Conservation (phyloP, 2,113 vertebrate genomes). For the Excalfactoria chinensis region DNA sequence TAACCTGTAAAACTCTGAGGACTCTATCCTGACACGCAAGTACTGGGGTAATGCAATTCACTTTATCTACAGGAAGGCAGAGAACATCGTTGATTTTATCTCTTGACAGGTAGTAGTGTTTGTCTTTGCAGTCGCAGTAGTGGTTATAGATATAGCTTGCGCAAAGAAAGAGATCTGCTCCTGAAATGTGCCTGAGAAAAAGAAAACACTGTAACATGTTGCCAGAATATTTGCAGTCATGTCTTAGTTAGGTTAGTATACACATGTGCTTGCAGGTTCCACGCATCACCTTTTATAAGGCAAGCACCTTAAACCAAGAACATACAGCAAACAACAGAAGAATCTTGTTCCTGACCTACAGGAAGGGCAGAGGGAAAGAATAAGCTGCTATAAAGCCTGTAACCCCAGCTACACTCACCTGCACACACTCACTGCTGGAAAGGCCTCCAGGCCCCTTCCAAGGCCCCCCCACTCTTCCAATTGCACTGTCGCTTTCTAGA, state of each 20-base stretch:
- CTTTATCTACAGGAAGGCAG: slow-evolving; percentile 88
- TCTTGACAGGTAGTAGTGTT: slow-evolving; percentile 94
- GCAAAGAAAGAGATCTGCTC: slow-evolving; percentile 94
- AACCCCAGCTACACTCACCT: not conserved
- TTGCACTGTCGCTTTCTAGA: not conserved
- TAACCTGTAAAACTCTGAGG: slow-evolving; percentile 93
- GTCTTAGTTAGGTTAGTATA: not conserved
- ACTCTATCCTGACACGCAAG: slow-evolving; percentile 95
- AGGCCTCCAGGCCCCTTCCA: not conserved
- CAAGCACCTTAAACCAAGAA: not conserved
- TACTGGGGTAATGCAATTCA: slow-evolving; percentile 80
- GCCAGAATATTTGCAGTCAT: not conserved
- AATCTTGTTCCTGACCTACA: not conserved
- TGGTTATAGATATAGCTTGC: slow-evolving; percentile 98
- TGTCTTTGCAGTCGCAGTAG: slow-evolving; percentile 97
- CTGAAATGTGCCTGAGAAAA: slow-evolving; percentile 85
- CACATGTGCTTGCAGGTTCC: rapidly evolving
- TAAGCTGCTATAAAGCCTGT: not conserved
- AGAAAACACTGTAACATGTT: slow-evolving; percentile 1
- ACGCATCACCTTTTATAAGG: not conserved
- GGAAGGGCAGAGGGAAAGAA: not conserved
- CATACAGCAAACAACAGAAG: not conserved
- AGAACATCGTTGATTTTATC: slow-evolving; percentile 98
- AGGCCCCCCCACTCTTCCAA: not conserved
- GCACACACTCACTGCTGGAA: not conserved